A percentile compares a stretch with the other conserved stretches of the same genome.
Conservation (phyloP, 2,797 vertebrate genomes). For the Pampus argenteus region DNA sequence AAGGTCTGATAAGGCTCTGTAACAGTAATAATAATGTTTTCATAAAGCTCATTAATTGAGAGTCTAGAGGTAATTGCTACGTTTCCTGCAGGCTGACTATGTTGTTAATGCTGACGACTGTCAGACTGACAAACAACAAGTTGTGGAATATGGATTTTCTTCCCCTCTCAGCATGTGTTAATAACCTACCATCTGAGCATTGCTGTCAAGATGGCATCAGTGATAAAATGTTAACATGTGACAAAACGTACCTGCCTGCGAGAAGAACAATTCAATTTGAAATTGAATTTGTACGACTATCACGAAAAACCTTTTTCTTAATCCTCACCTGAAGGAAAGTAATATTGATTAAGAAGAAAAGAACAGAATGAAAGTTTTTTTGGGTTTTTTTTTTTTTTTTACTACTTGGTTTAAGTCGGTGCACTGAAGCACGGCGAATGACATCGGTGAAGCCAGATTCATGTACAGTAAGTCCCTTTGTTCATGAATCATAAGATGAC, state of each 20-base stretch:
- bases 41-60: constrained; percentile 89
- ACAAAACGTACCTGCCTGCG: constrained; percentile 84
- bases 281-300: constrained; percentile 81
- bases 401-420: constrained; percentile 56
- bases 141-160: constrained; percentile 86
- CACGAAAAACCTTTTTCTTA: constrained; percentile 79
- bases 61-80: constrained; percentile 86
- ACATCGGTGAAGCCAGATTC: constrained; percentile 32
- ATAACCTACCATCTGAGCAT: constrained; percentile 86
- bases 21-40: constrained; percentile 86
- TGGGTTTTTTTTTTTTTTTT: too few species aligned
- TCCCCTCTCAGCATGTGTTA: constrained; percentile 83
- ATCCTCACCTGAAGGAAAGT: constrained; percentile 79
- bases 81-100: constrained; percentile 85
- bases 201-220: constrained; percentile 85
- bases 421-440: constrained; percentile 41
- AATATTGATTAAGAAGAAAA: constrained; percentile 84
- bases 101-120: constrained; percentile 86
- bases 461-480: constrained; percentile 33
- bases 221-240: constrained; percentile 87
- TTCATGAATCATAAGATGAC: constrained; percentile 44
- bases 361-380: constrained; percentile 75
- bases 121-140: constrained; percentile 88
- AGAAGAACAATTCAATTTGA: constrained; percentile 84
- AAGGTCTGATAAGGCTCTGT: constrained; percentile 85